These are phyloP conservation scores for Chloropsis cyanopogon DNA, from an alignment of 2,113 vertebrate species.

Conservation along the genomic window DNA sequence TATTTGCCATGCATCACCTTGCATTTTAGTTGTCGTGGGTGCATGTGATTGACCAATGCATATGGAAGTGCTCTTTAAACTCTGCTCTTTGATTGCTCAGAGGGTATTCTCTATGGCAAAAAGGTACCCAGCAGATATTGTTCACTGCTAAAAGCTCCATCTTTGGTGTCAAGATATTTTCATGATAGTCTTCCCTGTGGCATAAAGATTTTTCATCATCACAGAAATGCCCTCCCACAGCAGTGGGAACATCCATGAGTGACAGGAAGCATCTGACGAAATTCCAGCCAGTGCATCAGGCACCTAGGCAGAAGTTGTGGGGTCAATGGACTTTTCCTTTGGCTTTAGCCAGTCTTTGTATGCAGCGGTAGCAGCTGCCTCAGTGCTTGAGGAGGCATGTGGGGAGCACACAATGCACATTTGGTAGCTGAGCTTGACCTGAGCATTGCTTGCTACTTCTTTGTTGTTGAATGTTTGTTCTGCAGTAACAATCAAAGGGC, in stretches of 20 bases:
- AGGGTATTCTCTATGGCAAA: background rate
- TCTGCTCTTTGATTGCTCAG: background rate
- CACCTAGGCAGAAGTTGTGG: background rate
- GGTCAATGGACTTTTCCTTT: background rate
- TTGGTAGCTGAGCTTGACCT: background rate
- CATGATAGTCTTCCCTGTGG: background rate
- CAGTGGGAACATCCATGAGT: background rate
- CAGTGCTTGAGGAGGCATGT: background rate
- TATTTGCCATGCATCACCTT: background rate
- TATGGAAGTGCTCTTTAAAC: background rate
- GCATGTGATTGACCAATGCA: background rate
- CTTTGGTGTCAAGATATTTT: background rate
- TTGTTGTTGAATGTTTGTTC: conserved; percentile 46
- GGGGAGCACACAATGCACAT: background rate
- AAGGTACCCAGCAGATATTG: background rate
- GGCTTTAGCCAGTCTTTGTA: background rate
- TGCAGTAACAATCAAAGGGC: conserved; percentile 40
- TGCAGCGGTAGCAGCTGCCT: background rate
- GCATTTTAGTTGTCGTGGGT: background rate
- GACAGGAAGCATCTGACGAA: background rate
- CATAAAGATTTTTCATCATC: background rate
- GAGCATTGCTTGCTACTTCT: background rate
- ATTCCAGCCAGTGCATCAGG: background rate
- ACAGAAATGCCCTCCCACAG: background rate
- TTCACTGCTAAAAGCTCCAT: background rate